These are phyloP conservation scores for Parochlus steinenii DNA, from an alignment of 2,888 invertebrate genomes.

Conservation along the genomic window DNA sequence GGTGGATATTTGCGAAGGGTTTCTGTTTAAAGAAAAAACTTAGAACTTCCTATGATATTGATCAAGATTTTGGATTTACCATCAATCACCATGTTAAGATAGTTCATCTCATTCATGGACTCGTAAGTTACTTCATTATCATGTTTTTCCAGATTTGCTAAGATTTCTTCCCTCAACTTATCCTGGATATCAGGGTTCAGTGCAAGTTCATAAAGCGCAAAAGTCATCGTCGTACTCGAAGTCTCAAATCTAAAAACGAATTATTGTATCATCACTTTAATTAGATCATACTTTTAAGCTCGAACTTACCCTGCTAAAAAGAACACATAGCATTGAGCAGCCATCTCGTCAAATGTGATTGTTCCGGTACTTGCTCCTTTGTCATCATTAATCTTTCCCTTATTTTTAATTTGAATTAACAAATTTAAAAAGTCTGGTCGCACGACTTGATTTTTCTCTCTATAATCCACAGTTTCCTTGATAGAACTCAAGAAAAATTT, in stretches of 20 bases:
- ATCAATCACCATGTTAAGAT: constrained; percentile 36
- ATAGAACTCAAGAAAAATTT: too few species aligned
- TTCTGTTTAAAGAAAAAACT: constrained; percentile 19
- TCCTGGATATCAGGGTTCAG: constrained; percentile 23
- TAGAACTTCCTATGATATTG: neutral
- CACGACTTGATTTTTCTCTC: too few species aligned
- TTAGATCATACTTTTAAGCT: neutral
- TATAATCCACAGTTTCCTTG: too few species aligned
- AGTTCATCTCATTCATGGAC: constrained; percentile 36
- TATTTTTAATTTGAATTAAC: neutral
- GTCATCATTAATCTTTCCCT: neutral
- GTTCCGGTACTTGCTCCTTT: neutral
- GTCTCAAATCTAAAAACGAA: constrained; percentile 29
- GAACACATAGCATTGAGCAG: neutral
- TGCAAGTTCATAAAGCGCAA: constrained; percentile 26
- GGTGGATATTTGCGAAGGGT: constrained; percentile 27
- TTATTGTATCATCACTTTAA: too few species aligned
- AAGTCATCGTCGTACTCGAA: constrained; percentile 24
- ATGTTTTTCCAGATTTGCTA: constrained; percentile 23
- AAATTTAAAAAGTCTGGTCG: too few species aligned
- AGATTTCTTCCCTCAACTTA: constrained; percentile 26
- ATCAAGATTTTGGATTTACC: constrained; percentile 23
- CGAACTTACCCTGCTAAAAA: constrained; percentile 1
- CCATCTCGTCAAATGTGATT: neutral
- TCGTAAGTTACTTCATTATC: constrained; percentile 35